Percentiles rank a stretch among this genome's conserved stretches.
Evolutionary conservation across 2,797 vertebrate species (phyloP).

Genomic region (Ambastaia sidthimunki): DNA sequence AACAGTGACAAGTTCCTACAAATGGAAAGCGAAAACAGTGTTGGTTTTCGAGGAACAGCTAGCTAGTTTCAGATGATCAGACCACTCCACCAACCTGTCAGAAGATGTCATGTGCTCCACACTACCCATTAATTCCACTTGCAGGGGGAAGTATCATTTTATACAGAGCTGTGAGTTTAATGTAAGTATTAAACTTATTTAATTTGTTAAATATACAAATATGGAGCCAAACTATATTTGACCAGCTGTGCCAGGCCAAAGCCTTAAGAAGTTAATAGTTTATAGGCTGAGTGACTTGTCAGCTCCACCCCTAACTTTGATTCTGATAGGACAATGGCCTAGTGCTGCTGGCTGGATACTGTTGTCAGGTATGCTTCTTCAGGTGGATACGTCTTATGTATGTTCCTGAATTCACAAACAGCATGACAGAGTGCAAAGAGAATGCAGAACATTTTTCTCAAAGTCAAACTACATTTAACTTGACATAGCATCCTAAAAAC

Average conservation of each 20-base stretch:
- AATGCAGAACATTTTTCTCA: background rate
- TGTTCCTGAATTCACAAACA: background rate
- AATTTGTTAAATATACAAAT: no score
- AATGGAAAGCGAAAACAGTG: constrained; percentile 25
- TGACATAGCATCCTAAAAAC: background rate
- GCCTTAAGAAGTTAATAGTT: background rate
- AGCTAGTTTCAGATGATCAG: constrained; percentile 17
- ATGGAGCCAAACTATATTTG: no score
- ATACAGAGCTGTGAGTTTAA: background rate
- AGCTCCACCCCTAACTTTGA: no score
- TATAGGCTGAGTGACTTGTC: background rate
- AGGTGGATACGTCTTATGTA: background rate
- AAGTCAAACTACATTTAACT: background rate
- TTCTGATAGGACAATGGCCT: background rate
- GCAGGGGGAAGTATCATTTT: background rate
- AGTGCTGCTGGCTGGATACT: background rate
- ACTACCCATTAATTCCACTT: constrained; percentile 15
- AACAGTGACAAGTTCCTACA: constrained; percentile 34
- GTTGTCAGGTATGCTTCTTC: background rate
- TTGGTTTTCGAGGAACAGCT: constrained; percentile 6
- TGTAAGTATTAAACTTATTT: no score
- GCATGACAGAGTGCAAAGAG: background rate
- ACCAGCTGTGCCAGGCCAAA: no score
- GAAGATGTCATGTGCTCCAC: background rate
- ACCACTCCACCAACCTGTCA: constrained; percentile 45